A percentile compares a stretch with the other conserved stretches of the same genome.
phyloP scores from a whole-genome alignment of 2,888 invertebrate genomes.

The Drosophila suboccidentalis region DNA sequence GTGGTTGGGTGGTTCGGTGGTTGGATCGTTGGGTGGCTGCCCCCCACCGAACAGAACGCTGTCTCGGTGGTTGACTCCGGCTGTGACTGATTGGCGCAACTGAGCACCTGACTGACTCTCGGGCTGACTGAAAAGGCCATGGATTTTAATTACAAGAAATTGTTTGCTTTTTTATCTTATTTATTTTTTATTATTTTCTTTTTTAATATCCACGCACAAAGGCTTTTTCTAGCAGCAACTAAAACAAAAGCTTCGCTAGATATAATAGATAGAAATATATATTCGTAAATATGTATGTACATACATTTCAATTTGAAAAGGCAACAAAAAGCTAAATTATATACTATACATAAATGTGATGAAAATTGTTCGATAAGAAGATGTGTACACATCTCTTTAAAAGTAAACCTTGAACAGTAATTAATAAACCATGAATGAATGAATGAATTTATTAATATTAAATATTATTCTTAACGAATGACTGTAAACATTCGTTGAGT shows the following conservation, averaged over 20 bases:
- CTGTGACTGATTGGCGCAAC: slow-evolving; percentile 81
- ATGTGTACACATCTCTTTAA: too few relatives aligned
- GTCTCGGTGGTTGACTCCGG: slow-evolving; percentile 75
- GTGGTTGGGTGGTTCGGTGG: slow-evolving; percentile 24
- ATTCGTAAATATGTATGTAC: background rate
- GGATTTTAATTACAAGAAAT: slow-evolving; percentile 82
- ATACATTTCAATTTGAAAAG: background rate
- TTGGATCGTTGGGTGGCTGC: slow-evolving; percentile 9
- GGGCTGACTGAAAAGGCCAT: slow-evolving; percentile 74
- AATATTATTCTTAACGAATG: background rate
- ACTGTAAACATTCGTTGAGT: background rate
- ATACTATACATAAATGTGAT: background rate
- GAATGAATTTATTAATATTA: background rate
- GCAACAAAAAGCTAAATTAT: background rate
- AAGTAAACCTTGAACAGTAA: background rate
- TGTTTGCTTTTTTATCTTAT: slow-evolving; percentile 71
- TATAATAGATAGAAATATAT: slow-evolving; percentile 30
- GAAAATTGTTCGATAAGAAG: background rate
- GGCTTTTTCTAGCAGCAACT: slow-evolving; percentile 21
- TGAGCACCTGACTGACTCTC: slow-evolving; percentile 77
- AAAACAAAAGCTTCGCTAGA: slow-evolving; percentile 61
- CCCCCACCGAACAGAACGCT: slow-evolving; percentile 35
- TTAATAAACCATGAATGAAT: background rate
- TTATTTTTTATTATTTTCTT: slow-evolving; percentile 11
- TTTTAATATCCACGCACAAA: slow-evolving; percentile 32